Base-by-base conservation (phyloP, 2,888 invertebrate genomes). In the Atherix ibis region DNA sequence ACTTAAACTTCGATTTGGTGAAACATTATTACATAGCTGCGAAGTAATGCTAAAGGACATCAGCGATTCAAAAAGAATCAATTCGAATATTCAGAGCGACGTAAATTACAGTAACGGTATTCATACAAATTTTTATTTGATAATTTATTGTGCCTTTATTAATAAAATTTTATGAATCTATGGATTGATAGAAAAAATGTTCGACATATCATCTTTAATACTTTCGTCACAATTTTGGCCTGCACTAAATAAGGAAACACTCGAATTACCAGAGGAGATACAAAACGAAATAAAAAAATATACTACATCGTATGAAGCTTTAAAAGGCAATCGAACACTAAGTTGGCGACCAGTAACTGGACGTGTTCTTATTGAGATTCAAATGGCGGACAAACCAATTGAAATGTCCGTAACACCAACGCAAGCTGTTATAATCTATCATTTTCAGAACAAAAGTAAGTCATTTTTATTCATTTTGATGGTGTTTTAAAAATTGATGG, bases 221-320 rank as follows among this genome's bases (percentile, higher is more conserved):
- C 67, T 98, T n/a, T 97, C 95, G 0, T 89, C 91, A 2, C 94
- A 97, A 56, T 98, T 95, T 65, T 98, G 97, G 97, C 97, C 97
- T 2, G 76, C 85, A 6, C 91, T 95, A 46, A 87, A 92, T 54
- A 92, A 94, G 57, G 92, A 94, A 60, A 84, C 81, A 45, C 64
- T 95, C 13, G 82, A 88, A 51, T 61, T 95, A 30, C 94, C 94
- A 1, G 70, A 71, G 18, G 69, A 73, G 50, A 74, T 94, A 30
- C 76, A 81, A 50, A 69, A 73, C 35, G 81, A 88, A 51, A 71
- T 94, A 44, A 77, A 84, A 40, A 73, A 72, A 34, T 95, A 87
- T 51, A 92, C 91, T 1, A 82, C 80, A 53, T 77, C 81, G 1
- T 95, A 88, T 64, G 91, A 94, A 60, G 76, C 82, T 1, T 66